These are phyloP conservation scores for Cyanoliseus patagonus DNA, from an alignment of 2,113 vertebrate species.

Conservation along the genomic window DNA sequence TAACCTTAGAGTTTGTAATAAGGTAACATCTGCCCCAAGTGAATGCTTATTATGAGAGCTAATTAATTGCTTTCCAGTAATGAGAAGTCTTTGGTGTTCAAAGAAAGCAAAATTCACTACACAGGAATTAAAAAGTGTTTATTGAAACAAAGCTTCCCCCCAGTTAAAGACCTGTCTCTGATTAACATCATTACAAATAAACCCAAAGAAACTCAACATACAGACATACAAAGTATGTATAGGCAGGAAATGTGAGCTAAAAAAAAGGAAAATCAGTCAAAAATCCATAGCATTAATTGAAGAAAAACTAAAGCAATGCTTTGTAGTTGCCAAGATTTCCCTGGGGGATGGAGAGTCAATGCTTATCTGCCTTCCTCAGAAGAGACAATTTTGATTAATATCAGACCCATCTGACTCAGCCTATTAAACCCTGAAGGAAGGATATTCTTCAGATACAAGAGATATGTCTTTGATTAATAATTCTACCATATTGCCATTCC, in stretches of 20 bases:
- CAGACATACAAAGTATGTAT: slow-evolving; percentile 41
- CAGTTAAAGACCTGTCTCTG: slow-evolving; percentile 41
- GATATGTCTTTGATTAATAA: slow-evolving; percentile 85
- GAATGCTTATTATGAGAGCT: slow-evolving; percentile 78
- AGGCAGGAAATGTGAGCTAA: slow-evolving; percentile 28
- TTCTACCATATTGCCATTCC: slow-evolving; percentile 79
- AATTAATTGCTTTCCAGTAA: slow-evolving; percentile 82
- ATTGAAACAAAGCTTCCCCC: slow-evolving; percentile 72
- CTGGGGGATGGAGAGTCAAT: slow-evolving; percentile 76
- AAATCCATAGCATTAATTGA: slow-evolving; percentile 70
- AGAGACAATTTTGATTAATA: slow-evolving; percentile 84
- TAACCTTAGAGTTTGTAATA: slow-evolving; percentile 70
- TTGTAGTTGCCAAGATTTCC: slow-evolving; percentile 78
- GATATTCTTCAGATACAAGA: slow-evolving; percentile 81
- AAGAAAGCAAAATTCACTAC: slow-evolving; percentile 73
- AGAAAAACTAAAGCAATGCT: slow-evolving; percentile 75
- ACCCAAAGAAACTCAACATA: slow-evolving; percentile 51
- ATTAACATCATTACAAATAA: slow-evolving; percentile 47
- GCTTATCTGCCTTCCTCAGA: slow-evolving; percentile 82
- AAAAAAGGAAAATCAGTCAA: background rate
- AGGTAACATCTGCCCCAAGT: slow-evolving; percentile 75
- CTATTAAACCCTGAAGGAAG: slow-evolving; percentile 83
- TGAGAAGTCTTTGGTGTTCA: slow-evolving; percentile 71
- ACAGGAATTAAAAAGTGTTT: slow-evolving; percentile 71
- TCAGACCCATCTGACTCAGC: slow-evolving; percentile 82